Evolutionary conservation across 1,140 invertebrate genomes (phyloP).

Genomic region (Bombus soroeensis): DNA sequence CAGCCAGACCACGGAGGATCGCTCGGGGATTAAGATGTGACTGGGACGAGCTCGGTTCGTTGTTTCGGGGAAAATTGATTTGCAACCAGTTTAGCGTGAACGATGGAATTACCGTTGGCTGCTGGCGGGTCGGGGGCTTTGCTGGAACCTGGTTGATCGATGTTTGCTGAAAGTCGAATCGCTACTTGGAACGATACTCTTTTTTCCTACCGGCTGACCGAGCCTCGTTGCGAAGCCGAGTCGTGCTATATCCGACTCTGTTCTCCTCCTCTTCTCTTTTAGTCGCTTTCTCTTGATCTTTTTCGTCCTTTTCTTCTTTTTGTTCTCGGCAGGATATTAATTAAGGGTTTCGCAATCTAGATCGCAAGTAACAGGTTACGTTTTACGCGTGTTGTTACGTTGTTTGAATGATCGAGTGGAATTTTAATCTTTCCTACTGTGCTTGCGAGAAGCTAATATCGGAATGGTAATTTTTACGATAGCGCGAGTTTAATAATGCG

Average conservation of each 20-base stretch:
- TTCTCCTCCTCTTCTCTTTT: not conserved
- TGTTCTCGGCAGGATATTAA: not conserved
- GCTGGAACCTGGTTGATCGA: slow-evolving; percentile 10
- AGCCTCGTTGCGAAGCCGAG: not conserved
- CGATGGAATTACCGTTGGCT: slow-evolving; percentile 38
- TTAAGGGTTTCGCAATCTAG: slow-evolving; percentile 8
- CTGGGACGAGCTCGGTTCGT: slow-evolving; percentile 12
- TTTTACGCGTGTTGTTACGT: not conserved
- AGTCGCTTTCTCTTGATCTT: too few species aligned
- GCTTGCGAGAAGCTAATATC: too few species aligned
- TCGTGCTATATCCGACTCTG: not conserved
- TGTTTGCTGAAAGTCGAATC: slow-evolving; percentile 5
- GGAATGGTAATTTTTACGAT: too few species aligned
- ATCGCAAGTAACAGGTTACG: not conserved
- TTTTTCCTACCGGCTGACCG: not conserved
- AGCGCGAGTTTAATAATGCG: too few species aligned
- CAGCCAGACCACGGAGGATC: not conserved
- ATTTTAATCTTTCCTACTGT: not conserved
- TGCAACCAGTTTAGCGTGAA: slow-evolving; percentile 17
- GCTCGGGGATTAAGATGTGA: slow-evolving; percentile 37
- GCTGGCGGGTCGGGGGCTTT: not conserved
- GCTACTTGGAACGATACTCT: slow-evolving; percentile 14
- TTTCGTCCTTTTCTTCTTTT: too few species aligned
- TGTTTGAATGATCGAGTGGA: not conserved
- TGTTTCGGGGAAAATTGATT: slow-evolving; percentile 50